Evolutionary conservation across 2,888 invertebrate genomes (phyloP).

Genomic region (Blastobasis lacticolella): DNA sequence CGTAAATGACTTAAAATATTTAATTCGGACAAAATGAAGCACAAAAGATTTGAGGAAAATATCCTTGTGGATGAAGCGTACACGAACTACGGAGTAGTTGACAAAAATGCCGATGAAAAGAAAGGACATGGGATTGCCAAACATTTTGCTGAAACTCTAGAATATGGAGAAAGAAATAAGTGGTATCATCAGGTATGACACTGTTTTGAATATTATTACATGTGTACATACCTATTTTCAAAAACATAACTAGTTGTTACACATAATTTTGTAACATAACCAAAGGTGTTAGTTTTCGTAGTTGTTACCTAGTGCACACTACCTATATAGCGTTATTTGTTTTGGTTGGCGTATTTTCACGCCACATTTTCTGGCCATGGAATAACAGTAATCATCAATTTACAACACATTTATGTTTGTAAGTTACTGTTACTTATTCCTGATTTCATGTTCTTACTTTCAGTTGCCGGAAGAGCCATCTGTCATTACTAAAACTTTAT

Average conservation of each 20-base stretch:
- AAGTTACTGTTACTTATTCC: no score
- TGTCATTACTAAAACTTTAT: conserved; percentile 40
- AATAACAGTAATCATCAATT: no score
- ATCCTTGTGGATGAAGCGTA: conserved; percentile 66
- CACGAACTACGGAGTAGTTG: conserved; percentile 54
- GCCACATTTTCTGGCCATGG: no score
- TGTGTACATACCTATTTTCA: background rate
- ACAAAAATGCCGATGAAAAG: conserved; percentile 62
- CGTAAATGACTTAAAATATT: background rate
- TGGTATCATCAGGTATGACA: conserved; percentile 77
- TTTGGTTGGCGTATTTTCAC: no score
- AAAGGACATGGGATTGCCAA: conserved; percentile 62
- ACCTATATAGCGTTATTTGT: no score
- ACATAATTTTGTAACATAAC: no score
- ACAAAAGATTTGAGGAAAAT: conserved; percentile 68
- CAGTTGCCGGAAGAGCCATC: conserved; percentile 69
- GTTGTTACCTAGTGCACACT: no score
- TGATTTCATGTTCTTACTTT: conserved; percentile 3
- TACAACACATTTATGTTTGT: no score
- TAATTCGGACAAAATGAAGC: conserved; percentile 48
- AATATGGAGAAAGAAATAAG: conserved; percentile 72
- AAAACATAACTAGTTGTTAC: no score
- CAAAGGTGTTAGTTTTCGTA: no score
- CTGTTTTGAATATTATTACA: background rate
- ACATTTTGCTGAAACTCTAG: conserved; percentile 63